Conservation (phyloP, 2,888 invertebrate genomes). For the Lasioglossum morio region DNA sequence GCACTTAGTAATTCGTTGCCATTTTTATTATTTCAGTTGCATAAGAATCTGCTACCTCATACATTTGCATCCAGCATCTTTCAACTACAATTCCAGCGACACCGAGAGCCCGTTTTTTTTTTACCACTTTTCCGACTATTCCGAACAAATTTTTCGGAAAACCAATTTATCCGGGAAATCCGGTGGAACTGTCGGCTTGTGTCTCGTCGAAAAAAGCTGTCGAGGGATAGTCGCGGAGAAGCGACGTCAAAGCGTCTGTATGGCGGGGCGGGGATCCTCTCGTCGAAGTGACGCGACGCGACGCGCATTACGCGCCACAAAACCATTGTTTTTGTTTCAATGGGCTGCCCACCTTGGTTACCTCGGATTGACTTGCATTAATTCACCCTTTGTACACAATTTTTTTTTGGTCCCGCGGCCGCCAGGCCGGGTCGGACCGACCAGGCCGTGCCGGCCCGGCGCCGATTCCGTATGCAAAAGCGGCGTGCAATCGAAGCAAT, state of each 20-base stretch:
- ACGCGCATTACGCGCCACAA: slow-evolving; percentile 48
- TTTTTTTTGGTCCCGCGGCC: slow-evolving; percentile 37
- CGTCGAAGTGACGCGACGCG: slow-evolving; percentile 11
- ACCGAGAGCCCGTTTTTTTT: background rate
- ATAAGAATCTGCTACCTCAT: background rate
- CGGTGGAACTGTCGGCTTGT: background rate
- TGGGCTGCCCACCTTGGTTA: slow-evolving; percentile 27
- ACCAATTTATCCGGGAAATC: background rate
- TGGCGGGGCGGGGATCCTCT: background rate
- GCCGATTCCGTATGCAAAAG: slow-evolving; percentile 72
- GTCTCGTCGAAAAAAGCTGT: slow-evolving; percentile 5
- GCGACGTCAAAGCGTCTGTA: slow-evolving; percentile 31
- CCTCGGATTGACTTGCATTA: slow-evolving; percentile 65
- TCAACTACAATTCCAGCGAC: background rate
- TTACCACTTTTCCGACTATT: background rate
- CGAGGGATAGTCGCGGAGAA: background rate
- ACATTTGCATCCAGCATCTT: background rate
- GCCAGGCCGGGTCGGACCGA: background rate
- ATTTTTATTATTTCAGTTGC: background rate
- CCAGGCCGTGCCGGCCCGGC: slow-evolving; percentile 23
- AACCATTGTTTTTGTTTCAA: slow-evolving; percentile 59
- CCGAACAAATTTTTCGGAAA: background rate
- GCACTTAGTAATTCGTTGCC: background rate
- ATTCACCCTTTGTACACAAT: slow-evolving; percentile 72
- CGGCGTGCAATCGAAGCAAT: slow-evolving; percentile 78